Base-by-base conservation (phyloP, 2,113 vertebrate genomes). In the Cyrtonyx montezumae region DNA sequence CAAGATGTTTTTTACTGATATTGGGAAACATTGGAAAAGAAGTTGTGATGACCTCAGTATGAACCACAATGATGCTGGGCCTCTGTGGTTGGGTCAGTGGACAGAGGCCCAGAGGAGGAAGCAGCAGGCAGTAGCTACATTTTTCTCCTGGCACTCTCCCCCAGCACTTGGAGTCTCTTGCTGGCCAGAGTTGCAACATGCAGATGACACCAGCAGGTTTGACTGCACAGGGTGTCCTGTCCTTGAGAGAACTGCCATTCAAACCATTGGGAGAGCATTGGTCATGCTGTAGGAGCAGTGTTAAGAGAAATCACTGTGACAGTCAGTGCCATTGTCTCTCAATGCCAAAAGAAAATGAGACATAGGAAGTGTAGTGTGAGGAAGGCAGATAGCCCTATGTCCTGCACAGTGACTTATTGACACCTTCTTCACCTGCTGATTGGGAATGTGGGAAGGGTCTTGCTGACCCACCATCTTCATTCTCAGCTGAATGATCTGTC, bases 41-140 rank as follows among this genome's bases (percentile, higher is more conserved):
- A 22, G 74, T 48, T 25, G n/a, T 19, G 25, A 25, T 8, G 10
- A 17, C 40, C 30, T 17, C 43, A 12, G 42, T 18, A n/a, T 9
- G 28, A 49, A 45, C 58, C 16, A 8, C 22, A 32, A 8, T 8
- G 6, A 32, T 49, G 13, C 18, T n/a, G 15, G 25, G 23, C 45
- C 66, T 51, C 73, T 45, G 26, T 62, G 10, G 8, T 2, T 37
- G 16, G 28, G 32, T 15, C 25, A 7, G 4, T 13, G 53, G 62
- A 30, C 20, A 56, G 74, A 5, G 30, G 67, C 14, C 22, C n/a
- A 58, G 12, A 3, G 26, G 13, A 53, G 7, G 40, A 28, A 42
- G n/a, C 22, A 42, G 9, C 20, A 67, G 36, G 8, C 32, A 34
- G 3, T 37, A 22, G 20, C 0, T 0, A 5, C 9, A 9, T 11